Percentiles rank a stretch among this genome's conserved stretches.
phyloP scores from a whole-genome alignment of 2,113 vertebrate species.

The Coptodon rendalli region DNA sequence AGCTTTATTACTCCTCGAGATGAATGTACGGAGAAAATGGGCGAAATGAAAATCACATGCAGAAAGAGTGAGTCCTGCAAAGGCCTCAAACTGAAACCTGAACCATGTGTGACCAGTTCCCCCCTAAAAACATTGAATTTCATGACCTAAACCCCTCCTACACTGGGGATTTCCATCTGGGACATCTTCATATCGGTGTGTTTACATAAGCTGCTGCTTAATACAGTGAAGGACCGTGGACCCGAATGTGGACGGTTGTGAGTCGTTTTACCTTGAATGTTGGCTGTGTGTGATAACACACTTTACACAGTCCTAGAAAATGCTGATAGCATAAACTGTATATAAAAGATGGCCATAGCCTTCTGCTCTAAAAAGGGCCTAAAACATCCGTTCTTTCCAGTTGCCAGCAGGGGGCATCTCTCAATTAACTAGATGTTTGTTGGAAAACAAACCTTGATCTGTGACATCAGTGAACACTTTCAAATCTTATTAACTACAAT shows the following conservation, averaged over 20 bases:
- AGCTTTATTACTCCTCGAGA: accelerated
- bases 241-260: background rate
- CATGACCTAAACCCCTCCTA: accelerated
- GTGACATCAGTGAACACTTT: background rate
- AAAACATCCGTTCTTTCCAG: background rate
- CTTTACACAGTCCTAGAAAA: background rate
- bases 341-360: background rate
- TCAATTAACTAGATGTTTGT: background rate
- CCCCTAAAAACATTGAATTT: background rate
- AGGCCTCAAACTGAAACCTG: background rate
- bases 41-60: background rate
- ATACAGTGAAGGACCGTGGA: background rate
- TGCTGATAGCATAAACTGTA: background rate
- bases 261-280: background rate
- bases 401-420: background rate
- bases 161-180: background rate
- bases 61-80: background rate
- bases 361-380: background rate
- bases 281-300: background rate
- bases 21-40: background rate
- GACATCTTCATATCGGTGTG: background rate
- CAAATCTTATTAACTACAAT: background rate
- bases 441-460: background rate
- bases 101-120: background rate
- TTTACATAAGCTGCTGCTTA: background rate